phyloP scores from a whole-genome alignment of 2,797 vertebrate species.

The Nothura maculosa region DNA sequence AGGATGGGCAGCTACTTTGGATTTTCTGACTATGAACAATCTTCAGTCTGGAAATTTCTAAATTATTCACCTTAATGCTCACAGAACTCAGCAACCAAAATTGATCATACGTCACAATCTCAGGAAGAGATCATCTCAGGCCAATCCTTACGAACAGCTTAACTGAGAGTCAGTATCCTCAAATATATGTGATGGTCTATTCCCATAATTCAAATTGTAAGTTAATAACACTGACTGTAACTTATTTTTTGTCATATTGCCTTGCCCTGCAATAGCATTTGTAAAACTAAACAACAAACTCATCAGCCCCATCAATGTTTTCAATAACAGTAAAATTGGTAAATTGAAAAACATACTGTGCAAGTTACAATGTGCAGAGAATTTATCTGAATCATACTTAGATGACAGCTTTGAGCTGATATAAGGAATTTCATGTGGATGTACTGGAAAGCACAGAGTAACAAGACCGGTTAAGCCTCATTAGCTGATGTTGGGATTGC shows the following conservation, averaged over 20 bases:
- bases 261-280: background rate
- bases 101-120: background rate
- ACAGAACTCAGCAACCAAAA: background rate
- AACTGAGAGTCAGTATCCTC: background rate
- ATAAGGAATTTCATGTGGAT: background rate
- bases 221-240: background rate
- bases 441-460: background rate
- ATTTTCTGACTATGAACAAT: background rate
- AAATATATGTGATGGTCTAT: background rate
- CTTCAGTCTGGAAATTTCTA: background rate
- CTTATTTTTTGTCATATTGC: background rate
- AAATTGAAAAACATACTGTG: background rate
- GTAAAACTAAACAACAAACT: background rate
- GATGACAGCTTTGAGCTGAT: background rate
- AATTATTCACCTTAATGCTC: constrained; percentile 11
- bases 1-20: background rate
- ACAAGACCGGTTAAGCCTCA: background rate
- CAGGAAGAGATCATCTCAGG: background rate
- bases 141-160: background rate
- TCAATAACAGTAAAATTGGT: background rate
- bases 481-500: background rate
- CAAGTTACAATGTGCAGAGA: background rate
- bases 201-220: background rate
- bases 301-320: background rate
- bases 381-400: background rate